Evolutionary conservation across 2,888 invertebrate species (phyloP).

Genomic region (Lithophane semibrunnea): DNA sequence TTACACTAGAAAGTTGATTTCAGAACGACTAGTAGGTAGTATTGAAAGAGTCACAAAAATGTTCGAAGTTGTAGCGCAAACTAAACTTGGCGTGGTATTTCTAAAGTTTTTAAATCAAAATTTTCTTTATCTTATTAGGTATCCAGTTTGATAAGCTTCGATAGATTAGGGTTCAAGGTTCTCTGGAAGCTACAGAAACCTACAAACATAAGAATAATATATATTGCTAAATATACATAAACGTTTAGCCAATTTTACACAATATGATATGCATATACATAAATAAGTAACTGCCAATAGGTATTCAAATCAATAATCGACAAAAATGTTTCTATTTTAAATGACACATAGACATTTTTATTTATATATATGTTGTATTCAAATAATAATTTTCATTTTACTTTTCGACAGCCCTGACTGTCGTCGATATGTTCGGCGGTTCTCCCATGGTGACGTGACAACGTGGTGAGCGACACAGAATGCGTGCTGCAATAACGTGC

Average conservation of each 20-base stretch:
- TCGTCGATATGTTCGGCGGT: neutral
- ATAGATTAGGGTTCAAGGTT: neutral
- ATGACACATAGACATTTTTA: neutral
- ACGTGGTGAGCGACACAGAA: neutral
- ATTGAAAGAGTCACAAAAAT: neutral
- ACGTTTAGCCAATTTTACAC: conserved; percentile 5
- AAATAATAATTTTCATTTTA: neutral
- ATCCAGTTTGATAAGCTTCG: conserved; percentile 5
- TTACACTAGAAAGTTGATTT: neutral
- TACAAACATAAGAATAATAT: conserved; percentile 4
- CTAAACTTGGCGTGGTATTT: neutral
- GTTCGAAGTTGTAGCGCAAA: neutral
- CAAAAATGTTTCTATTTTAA: conserved; percentile 4
- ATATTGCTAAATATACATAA: conserved; percentile 20
- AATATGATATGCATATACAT: conserved; percentile 32
- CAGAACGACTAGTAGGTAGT: neutral
- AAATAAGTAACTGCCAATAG: conserved; percentile 15
- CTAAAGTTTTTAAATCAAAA: neutral
- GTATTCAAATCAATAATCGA: neutral
- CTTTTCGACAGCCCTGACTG: neutral
- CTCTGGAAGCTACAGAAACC: conserved; percentile 12
- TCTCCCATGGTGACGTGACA: neutral
- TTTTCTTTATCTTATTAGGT: neutral
- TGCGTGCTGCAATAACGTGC: neutral
- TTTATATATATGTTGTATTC: neutral